Base-by-base conservation (phyloP, 2,888 invertebrate species). In the Heteropelma amictum region DNA sequence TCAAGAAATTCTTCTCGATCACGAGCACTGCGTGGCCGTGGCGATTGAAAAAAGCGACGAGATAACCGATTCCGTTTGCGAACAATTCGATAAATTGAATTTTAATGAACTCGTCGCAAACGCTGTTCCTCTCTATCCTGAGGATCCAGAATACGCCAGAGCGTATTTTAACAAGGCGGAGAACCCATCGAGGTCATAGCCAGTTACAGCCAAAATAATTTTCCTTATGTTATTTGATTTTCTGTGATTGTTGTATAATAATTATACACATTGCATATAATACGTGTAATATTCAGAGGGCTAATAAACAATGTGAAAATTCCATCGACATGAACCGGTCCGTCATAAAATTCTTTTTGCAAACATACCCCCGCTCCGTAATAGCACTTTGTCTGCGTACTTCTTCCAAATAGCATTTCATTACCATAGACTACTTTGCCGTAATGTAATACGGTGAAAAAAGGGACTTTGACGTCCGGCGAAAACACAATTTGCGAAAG, bases 1-100 rank as follows among this genome's bases (percentile, higher is more conserved):
- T 90, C 95, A 97, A 85, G 98, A 98, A 90, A 94, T 93, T 38
- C 89, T 96, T 79, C 82, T 97, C 47, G 93, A 96, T 88, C 90
- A 92, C 0, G 90, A 92, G 63, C 96, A 98, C 89, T 94, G 95
- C 85, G 94, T 95, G 17, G 93, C 95, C 17, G 95, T 97, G 23
- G 95, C 96, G 65, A 40, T 53, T 0, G 60, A 80, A 56, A 83
- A 79, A 58, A 88, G 89, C 82, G 83, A 89, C 82, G 81, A 84
- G 78, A 60, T 76, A 0, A n/a, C 7, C 12, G 38, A 49, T 67
- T 33, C 53, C 58, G 42, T 12, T 75, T 80, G 86, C 21, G 79
- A 82, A 19, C 76, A 84, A 7, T 96, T 93, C 87, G 87, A 89
- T 68, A 88, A 91, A 78, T 81, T 96, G 21, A 89, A 87, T 33